These are phyloP conservation scores for Sphenopsis melanotis DNA, from an alignment of 2,797 vertebrate species.

Conservation along the genomic window DNA sequence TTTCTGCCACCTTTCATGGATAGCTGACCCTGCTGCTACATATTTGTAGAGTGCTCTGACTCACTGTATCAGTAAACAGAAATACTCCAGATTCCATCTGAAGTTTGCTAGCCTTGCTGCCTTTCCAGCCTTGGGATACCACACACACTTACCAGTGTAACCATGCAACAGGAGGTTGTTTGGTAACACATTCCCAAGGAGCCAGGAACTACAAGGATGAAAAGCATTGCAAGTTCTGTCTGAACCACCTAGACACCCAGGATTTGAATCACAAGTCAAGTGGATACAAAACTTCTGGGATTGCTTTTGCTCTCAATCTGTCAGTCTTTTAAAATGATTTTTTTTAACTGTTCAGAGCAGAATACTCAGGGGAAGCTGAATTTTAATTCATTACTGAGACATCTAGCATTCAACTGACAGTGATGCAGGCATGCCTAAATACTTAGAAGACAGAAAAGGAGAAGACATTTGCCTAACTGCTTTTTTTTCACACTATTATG, in stretches of 20 bases:
- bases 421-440: not conserved
- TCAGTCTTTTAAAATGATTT: not conserved
- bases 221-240: not conserved
- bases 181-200: not conserved
- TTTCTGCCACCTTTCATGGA: not conserved
- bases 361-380: constrained; percentile 17
- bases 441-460: not conserved
- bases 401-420: not conserved
- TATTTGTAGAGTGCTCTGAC: not conserved
- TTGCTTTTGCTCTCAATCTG: constrained; percentile 31
- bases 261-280: not conserved
- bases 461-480: not conserved
- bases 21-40: accelerated
- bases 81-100: not conserved
- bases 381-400: constrained; percentile 4
- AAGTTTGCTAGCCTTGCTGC: not conserved
- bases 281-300: constrained; percentile 26
- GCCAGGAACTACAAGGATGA: not conserved
- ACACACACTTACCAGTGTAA: not conserved
- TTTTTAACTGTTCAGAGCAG: not conserved
- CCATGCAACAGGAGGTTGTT: not conserved
- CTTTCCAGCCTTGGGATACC: not conserved
- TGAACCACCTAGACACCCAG: not conserved
- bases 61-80: not conserved
- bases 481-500: not conserved